Evolutionary conservation across 2,113 vertebrate species (phyloP), one percentile per base, ranked within the genome.

Genomic region (Crotophaga sulcirostris): DNA sequence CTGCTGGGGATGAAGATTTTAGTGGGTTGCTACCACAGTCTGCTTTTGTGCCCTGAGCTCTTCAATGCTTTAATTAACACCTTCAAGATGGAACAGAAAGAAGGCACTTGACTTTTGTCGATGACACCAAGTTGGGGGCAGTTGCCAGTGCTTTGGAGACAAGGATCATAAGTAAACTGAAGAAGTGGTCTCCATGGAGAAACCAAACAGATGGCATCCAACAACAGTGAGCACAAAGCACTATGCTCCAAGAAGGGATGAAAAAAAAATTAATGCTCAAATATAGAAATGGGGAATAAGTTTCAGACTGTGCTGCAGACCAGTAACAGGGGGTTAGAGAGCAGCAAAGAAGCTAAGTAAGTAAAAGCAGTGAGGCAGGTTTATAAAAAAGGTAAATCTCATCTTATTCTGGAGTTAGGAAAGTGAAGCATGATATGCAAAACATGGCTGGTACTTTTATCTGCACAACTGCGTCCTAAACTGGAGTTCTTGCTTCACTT

Each of bases 61-160:
- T 79, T 89, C 69, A 74, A 75, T 44, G 40, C 56, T 92, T 87
- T 59, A 89, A 93, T 95, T 93, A 93, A 81, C 64, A 72, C 55
- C 56, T 84, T 80, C 33, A 31, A 20, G 73, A 44, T 56, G 47
- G 77, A 92, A 72, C 6, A 81, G 64, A 95, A 78, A 87, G 80
- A 67, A 81, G 33, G 21, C 69, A 87, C 44, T 47, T 64, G 84
- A 75, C 76, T 78, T 94, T 47, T 67, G 31, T 34, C 0, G 0
- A 78, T 52, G 68, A 55, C 44, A 79, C 29, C 13, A 54, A 84
- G 49, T 0, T 68, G 45, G 36, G 69, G 76, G 62, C 75, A 80
- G 59, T 18, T 70, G 55, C 40, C 80, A 95, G 83, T 47, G 68
- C 59, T 76, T 59, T 86, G 91, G 87, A 92, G 73, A 49, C 18